These are phyloP conservation scores for Araneus ventricosus DNA, from an alignment of 1,140 invertebrate species.

Conservation along the genomic window DNA sequence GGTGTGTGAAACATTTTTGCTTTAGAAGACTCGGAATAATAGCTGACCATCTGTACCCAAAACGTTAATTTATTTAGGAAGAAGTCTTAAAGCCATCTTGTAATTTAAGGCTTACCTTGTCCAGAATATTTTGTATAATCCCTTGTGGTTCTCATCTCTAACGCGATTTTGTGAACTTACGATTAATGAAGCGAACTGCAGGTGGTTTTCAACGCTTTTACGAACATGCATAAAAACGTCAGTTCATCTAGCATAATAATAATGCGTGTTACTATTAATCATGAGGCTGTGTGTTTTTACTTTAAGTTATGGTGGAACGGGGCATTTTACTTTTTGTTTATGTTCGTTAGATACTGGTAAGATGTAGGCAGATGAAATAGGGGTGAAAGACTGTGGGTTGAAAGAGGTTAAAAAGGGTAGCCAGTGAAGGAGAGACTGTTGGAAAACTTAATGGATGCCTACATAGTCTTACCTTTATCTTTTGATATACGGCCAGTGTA, in stretches of 20 bases:
- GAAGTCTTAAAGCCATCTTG: not conserved
- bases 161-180: slow-evolving; percentile 9
- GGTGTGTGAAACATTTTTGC: too few species aligned
- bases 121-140: not conserved
- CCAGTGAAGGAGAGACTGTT: not conserved
- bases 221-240: slow-evolving; percentile 37
- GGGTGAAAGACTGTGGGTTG: not conserved
- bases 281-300: slow-evolving; percentile 7
- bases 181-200: slow-evolving; percentile 25
- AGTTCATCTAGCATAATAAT: slow-evolving; percentile 31
- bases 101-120: not conserved
- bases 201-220: not conserved
- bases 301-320: slow-evolving; percentile 34
- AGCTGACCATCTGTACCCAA: not conserved
- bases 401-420: slow-evolving; percentile 3
- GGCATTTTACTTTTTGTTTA: not conserved
- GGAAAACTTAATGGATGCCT: not conserved
- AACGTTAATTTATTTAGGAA: not conserved
- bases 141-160: not conserved
- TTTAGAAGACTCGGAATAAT: too few species aligned
- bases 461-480: not conserved
- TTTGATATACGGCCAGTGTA: not conserved
- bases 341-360: not conserved
- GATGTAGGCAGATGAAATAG: not conserved
- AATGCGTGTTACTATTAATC: slow-evolving; percentile 53